Evolutionary conservation across 92 coral and sea anemone genomes (phyloP).

Genomic region (Metridium senile): DNA sequence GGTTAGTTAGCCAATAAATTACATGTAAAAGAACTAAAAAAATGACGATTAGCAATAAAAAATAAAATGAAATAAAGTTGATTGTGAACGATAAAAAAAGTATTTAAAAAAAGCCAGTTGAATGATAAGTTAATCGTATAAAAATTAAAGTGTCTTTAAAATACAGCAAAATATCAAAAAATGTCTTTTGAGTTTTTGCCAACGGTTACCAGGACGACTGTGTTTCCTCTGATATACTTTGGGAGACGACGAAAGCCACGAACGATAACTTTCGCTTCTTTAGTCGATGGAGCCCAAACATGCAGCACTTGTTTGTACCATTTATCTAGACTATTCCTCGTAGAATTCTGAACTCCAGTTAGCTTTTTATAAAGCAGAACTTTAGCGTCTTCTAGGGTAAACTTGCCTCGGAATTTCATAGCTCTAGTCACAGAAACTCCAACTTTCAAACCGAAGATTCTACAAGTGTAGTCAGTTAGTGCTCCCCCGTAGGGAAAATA

Average conservation of each 20-base stretch:
- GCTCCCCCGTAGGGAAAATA: constrained; percentile 81
- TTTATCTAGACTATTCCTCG: constrained; percentile 71
- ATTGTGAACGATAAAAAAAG: no score
- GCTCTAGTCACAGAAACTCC: constrained; percentile 91
- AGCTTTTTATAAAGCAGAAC: constrained; percentile 61
- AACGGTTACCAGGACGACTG: constrained; percentile 74
- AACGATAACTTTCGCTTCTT: constrained; percentile 46
- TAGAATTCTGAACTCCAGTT: constrained; percentile 59
- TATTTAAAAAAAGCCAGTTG: no score
- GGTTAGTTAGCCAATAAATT: no score
- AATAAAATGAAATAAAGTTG: no score
- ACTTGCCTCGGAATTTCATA: constrained; percentile 77
- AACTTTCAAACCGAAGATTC: constrained; percentile 58
- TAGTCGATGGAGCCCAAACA: constrained; percentile 66
- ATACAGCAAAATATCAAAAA: constrained; percentile 23
- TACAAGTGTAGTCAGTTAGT: constrained; percentile 81
- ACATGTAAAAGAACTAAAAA: no score
- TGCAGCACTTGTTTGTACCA: constrained; percentile 88
- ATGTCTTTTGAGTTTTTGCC: constrained; percentile 67
- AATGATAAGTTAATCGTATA: no score
- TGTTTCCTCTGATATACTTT: constrained; percentile 58
- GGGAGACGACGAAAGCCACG: constrained; percentile 50
- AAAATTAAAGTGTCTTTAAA: no score
- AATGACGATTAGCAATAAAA: no score
- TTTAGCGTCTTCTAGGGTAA: constrained; percentile 66